These are phyloP conservation scores for Lochmaea capreae DNA, from an alignment of 2,888 invertebrate species.

Conservation along the genomic window DNA sequence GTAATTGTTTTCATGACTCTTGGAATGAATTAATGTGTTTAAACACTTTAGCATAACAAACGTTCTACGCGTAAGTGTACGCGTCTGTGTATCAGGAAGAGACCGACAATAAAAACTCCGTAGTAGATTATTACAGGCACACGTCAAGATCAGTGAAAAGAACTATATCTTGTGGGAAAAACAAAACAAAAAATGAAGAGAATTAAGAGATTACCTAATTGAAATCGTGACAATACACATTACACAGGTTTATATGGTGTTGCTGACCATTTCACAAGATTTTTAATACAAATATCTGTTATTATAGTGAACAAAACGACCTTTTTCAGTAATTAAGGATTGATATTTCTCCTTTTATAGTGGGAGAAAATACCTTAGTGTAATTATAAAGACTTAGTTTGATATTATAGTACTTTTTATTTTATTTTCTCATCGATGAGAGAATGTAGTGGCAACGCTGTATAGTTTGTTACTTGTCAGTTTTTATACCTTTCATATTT, in stretches of 20 bases:
- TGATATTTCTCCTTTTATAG: background rate
- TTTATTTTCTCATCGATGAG: background rate
- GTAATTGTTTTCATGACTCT: too few relatives aligned
- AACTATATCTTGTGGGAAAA: too few relatives aligned
- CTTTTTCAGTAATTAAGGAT: background rate
- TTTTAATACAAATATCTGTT: background rate
- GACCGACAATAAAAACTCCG: too few relatives aligned
- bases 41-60: too few relatives aligned
- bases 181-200: background rate
- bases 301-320: background rate
- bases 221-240: background rate
- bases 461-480: constrained; percentile 8
- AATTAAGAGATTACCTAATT: background rate
- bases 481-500: constrained; percentile 33
- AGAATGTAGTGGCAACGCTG: constrained; percentile 10
- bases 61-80: too few relatives aligned
- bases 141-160: too few relatives aligned
- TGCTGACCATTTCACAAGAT: background rate
- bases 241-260: background rate
- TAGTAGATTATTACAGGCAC: too few relatives aligned
- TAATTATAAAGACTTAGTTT: background rate
- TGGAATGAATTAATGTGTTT: too few relatives aligned
- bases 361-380: background rate
- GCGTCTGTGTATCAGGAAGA: too few relatives aligned
- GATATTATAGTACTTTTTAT: background rate